A percentile compares a stretch with the other conserved stretches of the same genome.
phyloP scores from a whole-genome alignment of 2,797 vertebrate species.

The Huso huso region DNA sequence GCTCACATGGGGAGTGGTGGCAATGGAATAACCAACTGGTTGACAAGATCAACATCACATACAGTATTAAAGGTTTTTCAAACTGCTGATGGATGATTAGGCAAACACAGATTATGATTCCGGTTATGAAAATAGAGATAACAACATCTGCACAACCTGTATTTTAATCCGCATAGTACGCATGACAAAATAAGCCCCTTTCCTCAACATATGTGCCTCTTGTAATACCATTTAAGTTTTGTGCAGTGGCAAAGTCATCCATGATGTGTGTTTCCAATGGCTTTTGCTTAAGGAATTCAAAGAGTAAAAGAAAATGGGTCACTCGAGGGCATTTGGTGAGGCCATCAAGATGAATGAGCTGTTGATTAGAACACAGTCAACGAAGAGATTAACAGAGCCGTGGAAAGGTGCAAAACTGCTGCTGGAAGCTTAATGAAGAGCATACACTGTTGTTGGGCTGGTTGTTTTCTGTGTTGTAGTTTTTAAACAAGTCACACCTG shows the following conservation, averaged over 20 bases:
- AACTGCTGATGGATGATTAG: not conserved
- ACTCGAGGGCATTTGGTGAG: not conserved
- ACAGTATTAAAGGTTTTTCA: not conserved
- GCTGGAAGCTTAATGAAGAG: not conserved
- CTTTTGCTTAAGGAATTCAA: too few species aligned
- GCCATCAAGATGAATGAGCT: not conserved
- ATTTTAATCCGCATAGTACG: not conserved
- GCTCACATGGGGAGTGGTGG: not conserved
- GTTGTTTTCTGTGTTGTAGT: not conserved
- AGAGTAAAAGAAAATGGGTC: too few species aligned
- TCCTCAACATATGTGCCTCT: too few species aligned
- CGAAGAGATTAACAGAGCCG: not conserved
- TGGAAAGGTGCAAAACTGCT: not conserved
- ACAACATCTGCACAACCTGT: not conserved
- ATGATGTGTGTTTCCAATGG: too few species aligned
- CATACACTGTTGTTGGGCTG: not conserved
- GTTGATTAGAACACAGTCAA: not conserved
- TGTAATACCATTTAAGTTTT: too few species aligned
- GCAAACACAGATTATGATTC: not conserved
- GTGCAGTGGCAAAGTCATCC: too few species aligned
- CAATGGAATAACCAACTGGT: slow-evolving; percentile 2
- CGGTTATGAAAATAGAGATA: not conserved
- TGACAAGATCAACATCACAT: slow-evolving; percentile 1
- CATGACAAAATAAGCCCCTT: too few species aligned
- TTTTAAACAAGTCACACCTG: not conserved